These are phyloP conservation scores for Drosophila incognita DNA, from an alignment of 2,888 invertebrate genomes.

Conservation along the genomic window DNA sequence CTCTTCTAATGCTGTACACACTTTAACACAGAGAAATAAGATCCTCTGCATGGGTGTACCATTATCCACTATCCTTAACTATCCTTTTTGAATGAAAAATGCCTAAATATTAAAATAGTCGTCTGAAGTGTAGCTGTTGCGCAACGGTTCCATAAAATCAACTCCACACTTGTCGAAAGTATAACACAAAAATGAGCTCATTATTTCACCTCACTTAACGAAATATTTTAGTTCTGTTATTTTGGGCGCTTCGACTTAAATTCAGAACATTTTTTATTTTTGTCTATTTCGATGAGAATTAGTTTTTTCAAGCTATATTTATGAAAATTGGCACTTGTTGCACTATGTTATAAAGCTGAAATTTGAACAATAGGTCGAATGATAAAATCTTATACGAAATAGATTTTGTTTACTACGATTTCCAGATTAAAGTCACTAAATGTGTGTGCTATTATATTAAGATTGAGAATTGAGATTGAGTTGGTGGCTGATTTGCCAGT, in stretches of 20 bases:
- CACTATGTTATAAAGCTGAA: not conserved
- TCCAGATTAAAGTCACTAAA: not conserved
- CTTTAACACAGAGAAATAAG: not conserved
- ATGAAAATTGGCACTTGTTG: not conserved
- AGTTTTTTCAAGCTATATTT: no score
- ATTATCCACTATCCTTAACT: not conserved
- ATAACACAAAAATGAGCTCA: not conserved
- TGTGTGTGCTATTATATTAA: not conserved
- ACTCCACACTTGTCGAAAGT: not conserved
- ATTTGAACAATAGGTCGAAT: not conserved
- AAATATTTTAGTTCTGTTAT: not conserved
- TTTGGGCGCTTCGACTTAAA: not conserved
- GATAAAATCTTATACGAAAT: not conserved
- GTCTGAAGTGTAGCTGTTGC: constrained; percentile 1
- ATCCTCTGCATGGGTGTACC: not conserved
- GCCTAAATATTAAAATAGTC: constrained; percentile 36
- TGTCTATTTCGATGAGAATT: not conserved
- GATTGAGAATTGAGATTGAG: not conserved
- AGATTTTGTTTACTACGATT: no score
- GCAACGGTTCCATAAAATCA: not conserved
- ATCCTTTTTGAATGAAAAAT: constrained; percentile 40
- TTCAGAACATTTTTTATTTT: no score
- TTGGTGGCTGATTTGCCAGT: not conserved
- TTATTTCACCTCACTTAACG: not conserved
- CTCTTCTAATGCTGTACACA: not conserved